These are phyloP conservation scores for Acrobasis suavella DNA, from an alignment of 2,888 invertebrate species.

Conservation along the genomic window DNA sequence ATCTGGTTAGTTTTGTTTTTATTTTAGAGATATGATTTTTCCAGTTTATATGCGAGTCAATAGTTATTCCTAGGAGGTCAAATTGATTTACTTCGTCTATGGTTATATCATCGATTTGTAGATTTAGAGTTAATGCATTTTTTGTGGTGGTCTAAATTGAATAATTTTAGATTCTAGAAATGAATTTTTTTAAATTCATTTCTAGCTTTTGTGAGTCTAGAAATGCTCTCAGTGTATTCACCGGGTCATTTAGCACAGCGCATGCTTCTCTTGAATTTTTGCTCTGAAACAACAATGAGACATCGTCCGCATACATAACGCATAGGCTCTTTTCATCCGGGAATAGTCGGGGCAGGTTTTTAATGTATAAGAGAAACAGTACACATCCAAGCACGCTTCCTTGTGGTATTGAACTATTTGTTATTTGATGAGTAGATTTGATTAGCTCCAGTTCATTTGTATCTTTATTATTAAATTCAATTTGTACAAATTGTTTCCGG, in stretches of 20 bases:
- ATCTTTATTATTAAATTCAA: neutral
- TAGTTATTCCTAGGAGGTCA: slow-evolving; percentile 8
- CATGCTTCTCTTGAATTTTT: neutral
- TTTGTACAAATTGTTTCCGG: slow-evolving; percentile 4
- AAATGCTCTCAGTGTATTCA: neutral
- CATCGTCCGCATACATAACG: slow-evolving; percentile 23
- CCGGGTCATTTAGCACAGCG: neutral
- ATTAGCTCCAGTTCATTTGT: neutral
- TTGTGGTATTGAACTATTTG: slow-evolving; percentile 21
- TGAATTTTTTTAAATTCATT: neutral
- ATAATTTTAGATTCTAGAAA: slow-evolving; percentile 3
- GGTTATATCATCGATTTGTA: neutral
- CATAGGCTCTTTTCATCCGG: neutral
- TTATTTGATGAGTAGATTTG: neutral
- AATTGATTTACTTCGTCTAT: slow-evolving; percentile 6
- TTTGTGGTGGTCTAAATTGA: slow-evolving; percentile 16
- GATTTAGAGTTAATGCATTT: neutral
- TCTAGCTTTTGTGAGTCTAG: slow-evolving; percentile 6
- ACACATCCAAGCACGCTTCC: slow-evolving; percentile 26
- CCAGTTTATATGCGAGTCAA: slow-evolving; percentile 18
- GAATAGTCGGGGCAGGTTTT: slow-evolving; percentile 21
- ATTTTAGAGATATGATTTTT: slow-evolving; percentile 13
- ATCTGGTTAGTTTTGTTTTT: slow-evolving; percentile 12
- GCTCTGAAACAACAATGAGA: slow-evolving; percentile 2
- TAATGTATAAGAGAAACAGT: slow-evolving; percentile 24